Evolutionary conservation across 2,113 vertebrate species (phyloP).

Genomic region (Actinemys pallida): DNA sequence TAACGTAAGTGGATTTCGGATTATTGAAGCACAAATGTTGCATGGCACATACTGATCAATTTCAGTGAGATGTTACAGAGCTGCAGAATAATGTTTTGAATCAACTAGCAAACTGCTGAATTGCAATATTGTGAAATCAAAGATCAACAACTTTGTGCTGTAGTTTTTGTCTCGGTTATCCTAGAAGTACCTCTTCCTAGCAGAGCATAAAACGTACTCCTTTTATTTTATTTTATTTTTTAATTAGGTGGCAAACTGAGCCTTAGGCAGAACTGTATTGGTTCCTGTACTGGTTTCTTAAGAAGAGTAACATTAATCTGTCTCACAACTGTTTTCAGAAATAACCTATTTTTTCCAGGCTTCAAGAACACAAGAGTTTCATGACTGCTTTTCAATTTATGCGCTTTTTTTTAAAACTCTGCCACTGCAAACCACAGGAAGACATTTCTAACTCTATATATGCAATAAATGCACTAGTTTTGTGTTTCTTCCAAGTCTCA

Average conservation of each 20-base stretch:
- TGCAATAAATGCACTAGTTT: background rate
- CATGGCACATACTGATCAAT: background rate
- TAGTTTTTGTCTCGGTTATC: conserved; percentile 19
- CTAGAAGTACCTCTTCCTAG: background rate
- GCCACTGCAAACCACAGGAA: background rate
- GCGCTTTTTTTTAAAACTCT: background rate
- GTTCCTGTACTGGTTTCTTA: conserved; percentile 12
- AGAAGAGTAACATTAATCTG: conserved; percentile 33
- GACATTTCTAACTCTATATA: background rate
- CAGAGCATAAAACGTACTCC: conserved; percentile 38
- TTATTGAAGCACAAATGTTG: background rate
- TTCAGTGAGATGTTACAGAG: background rate
- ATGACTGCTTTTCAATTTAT: background rate
- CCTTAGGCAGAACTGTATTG: conserved; percentile 5
- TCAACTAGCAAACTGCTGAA: background rate
- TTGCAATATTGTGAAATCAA: conserved; percentile 20
- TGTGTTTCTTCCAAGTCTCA: background rate
- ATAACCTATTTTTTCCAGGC: conserved; percentile 17
- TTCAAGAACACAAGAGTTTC: conserved; percentile 32
- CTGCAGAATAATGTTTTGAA: background rate
- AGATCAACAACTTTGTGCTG: background rate
- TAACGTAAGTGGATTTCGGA: background rate
- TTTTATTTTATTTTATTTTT: background rate
- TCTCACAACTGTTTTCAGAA: conserved; percentile 32
- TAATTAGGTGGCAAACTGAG: conserved; percentile 55